Percentiles rank a stretch among this genome's conserved stretches.
Evolutionary conservation across 2,888 invertebrate genomes (phyloP).

Genomic region (Sarcophaga subvicina): DNA sequence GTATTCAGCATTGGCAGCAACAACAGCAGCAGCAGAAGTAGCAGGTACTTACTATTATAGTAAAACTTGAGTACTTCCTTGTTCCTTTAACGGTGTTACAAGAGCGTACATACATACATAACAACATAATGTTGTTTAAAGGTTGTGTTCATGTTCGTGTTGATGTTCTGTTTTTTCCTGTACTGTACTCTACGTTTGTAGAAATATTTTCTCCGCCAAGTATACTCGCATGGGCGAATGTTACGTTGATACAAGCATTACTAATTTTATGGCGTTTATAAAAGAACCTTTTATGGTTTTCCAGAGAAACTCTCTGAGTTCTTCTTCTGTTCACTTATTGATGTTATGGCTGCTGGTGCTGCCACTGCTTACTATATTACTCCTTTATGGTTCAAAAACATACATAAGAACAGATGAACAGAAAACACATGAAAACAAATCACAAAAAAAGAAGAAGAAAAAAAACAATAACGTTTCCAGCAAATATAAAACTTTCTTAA

Average conservation of each 20-base stretch:
- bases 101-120: slow-evolving; percentile 37
- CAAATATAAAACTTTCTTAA: slow-evolving; percentile 65
- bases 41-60: slow-evolving; percentile 68
- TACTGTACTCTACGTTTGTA: not conserved
- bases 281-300: slow-evolving; percentile 71
- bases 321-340: slow-evolving; percentile 22
- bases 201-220: slow-evolving; percentile 7
- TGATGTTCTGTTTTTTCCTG: slow-evolving; percentile 12
- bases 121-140: slow-evolving; percentile 41
- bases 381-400: not conserved
- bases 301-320: slow-evolving; percentile 64
- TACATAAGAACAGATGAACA: slow-evolving; percentile 23
- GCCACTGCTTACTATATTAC: not conserved
- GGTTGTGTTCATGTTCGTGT: slow-evolving; percentile 23
- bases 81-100: slow-evolving; percentile 72
- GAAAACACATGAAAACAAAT: slow-evolving; percentile 24
- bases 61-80: slow-evolving; percentile 70
- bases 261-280: slow-evolving; percentile 69
- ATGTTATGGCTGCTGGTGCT: slow-evolving; percentile 34
- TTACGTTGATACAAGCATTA: slow-evolving; percentile 36
- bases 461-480: slow-evolving; percentile 10
- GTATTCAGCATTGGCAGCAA: not conserved
- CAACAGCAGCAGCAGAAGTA: not conserved
- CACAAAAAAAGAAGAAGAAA: slow-evolving; percentile 22
- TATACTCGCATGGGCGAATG: not conserved